A percentile compares a stretch with the other conserved stretches of the same genome.
Conservation (phyloP, 1,140 invertebrate genomes). For the Drosophila guanche region DNA sequence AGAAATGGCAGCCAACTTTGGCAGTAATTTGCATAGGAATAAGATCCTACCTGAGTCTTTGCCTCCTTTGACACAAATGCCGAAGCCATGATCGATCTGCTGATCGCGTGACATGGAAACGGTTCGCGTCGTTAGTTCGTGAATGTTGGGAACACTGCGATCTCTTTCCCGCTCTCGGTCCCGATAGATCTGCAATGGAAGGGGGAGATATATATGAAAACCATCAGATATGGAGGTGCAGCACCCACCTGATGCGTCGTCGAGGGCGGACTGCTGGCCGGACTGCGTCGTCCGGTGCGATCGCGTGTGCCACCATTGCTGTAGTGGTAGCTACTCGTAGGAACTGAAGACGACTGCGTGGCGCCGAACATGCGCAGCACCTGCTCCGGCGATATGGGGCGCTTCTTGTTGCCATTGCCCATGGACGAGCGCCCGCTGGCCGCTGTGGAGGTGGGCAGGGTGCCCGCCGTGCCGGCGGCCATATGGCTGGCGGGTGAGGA, state of each 20-base stretch:
- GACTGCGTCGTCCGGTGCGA: slow-evolving; percentile 85
- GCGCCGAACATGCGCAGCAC: slow-evolving; percentile 88
- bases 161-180: slow-evolving; percentile 80
- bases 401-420: slow-evolving; percentile 85
- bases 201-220: neutral
- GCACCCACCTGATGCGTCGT: slow-evolving; percentile 87
- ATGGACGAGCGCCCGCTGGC: slow-evolving; percentile 57
- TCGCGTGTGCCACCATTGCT: slow-evolving; percentile 81
- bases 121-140: slow-evolving; percentile 90
- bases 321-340: slow-evolving; percentile 83
- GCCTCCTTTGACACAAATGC: slow-evolving; percentile 94
- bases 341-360: slow-evolving; percentile 83
- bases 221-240: neutral
- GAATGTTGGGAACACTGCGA: slow-evolving; percentile 86
- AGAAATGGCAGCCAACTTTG: neutral
- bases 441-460: slow-evolving; percentile 79
- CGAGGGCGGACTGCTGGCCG: slow-evolving; percentile 90
- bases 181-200: slow-evolving; percentile 66
- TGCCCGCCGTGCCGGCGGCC: slow-evolving; percentile 83
- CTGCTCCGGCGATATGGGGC: slow-evolving; percentile 91
- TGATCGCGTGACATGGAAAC: slow-evolving; percentile 92
- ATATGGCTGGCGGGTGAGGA: slow-evolving; percentile 84
- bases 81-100: slow-evolving; percentile 92
- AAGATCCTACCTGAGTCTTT: slow-evolving; percentile 89
- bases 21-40: neutral